Evolutionary conservation across 1,140 invertebrate genomes (phyloP), one percentile per base, ranked within the genome.

Genomic region (Oscheius sp.): DNA sequence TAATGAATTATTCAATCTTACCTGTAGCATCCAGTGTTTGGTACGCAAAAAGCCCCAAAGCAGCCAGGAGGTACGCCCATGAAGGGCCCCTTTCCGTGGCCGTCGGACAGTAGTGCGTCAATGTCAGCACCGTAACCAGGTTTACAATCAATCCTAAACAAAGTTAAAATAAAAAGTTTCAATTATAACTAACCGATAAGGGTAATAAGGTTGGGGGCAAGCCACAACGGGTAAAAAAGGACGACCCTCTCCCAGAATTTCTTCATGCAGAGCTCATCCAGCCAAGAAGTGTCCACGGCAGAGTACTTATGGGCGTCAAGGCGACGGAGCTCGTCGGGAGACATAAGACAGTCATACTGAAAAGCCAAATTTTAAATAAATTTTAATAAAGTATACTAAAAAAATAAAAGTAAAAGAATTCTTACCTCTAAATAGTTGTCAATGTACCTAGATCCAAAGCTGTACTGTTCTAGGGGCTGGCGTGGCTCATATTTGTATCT

Each of bases 141-240:
- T 99, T 99, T 68, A 98, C 88, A 78, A 93, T 86, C 79, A 99
- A 88, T 74, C 97, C 61, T 63, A 23, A 49, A 72, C 15, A 49
- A 36, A 58, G 55, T 20, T 34, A 49, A 28, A 28, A 2, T 28
- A 2, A 10, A 3, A 49, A 23, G 20, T 23, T n/a, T 7, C 28
- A 32, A n/a, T 23, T 34, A 34, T 23, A 65, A 49, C 45, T 1
- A 26, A 64, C 69, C 97, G 84, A 92, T 87, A 38, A 96, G 89
- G 58, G 97, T 99, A 79, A 99, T 94, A 78, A 96, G 89, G 90
- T 99, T 99, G 77, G 97, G 96, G 23, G 96, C 95, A 71, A 97
- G 89, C 91, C 93, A 97, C 77, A 93, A 84, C 10, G 96, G 96
- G 77, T 94, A 90, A 84, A 91, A 90, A 78, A 90, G 88, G 7